These are phyloP conservation scores for Siphamia tubifer DNA, from an alignment of 2,113 vertebrate genomes.

Conservation along the genomic window DNA sequence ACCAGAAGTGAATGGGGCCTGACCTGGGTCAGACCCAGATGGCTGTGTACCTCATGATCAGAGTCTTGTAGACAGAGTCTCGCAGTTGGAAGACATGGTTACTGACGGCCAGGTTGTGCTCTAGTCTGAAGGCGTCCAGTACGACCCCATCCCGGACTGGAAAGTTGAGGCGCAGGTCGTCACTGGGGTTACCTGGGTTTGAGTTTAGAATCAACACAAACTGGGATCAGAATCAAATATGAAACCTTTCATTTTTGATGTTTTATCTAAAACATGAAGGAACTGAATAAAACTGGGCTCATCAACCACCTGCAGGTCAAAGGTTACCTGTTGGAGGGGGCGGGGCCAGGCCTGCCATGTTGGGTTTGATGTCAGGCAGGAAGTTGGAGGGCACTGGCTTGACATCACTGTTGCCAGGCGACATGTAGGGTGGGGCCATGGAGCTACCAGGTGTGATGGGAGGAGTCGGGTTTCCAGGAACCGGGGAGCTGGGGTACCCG, in stretches of 20 bases:
- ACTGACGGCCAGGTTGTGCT: conserved; percentile 95
- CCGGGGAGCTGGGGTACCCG: conserved; percentile 89
- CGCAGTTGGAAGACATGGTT: conserved; percentile 95
- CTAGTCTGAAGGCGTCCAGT: conserved; percentile 91
- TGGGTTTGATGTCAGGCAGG: conserved; percentile 88
- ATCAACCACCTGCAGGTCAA: too few relatives aligned
- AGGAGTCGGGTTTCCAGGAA: conserved; percentile 89
- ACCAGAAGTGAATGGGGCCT: too few relatives aligned
- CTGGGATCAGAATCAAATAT: neutral
- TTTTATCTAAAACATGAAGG: too few relatives aligned
- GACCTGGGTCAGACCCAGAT: too few relatives aligned
- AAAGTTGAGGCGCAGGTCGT: conserved; percentile 92
- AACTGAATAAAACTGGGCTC: too few relatives aligned
- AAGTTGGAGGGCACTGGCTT: conserved; percentile 83
- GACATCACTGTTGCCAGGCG: conserved; percentile 84
- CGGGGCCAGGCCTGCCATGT: conserved; percentile 76
- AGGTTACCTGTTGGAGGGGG: conserved; percentile 68
- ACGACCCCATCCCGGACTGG: conserved; percentile 92
- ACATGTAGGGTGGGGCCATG: conserved; percentile 82
- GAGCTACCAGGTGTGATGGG: conserved; percentile 87
- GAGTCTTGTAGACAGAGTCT: conserved; percentile 91
- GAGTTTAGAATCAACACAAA: neutral
- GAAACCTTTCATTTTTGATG: too few relatives aligned
- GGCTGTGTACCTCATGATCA: conserved; percentile 86
- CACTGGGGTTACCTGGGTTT: conserved; percentile 80